Evolutionary conservation across 2,797 vertebrate species (phyloP), one percentile per base, ranked within the genome.

Genomic region (Platalea minor): DNA sequence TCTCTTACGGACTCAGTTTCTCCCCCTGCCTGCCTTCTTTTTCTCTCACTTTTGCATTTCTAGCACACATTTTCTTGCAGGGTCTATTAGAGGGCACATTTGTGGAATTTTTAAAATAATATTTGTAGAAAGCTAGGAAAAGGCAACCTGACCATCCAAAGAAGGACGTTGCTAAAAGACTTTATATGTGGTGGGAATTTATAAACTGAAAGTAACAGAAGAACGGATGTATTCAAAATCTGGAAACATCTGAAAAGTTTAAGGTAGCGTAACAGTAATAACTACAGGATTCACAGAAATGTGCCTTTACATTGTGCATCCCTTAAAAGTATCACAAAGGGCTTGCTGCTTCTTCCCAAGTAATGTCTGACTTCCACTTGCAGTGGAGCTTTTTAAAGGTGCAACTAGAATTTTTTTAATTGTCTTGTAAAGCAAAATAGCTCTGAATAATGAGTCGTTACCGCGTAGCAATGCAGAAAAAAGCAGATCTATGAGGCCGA

Each of bases 161-260:
- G 70, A 72, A 19, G 33, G 43, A 53, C 26, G 20, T 3, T 26
- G 24, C 61, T 68, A 9, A 53, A 74, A 77, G 20, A 5, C 41
- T 56, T 50, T 10, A 0, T 13, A 7, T 12, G 16, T 41, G 46
- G 16, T 21, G 9, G 14, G 64, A 72, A 29, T 56, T 35, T 21
- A 15, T 46, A 57, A 81, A 41, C 60, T 33, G 29, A 41, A 68
- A 51, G 45, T n/a, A 37, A 46, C 14, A 56, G 64, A 26, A 50
- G 46, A 70, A 37, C 0, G 0, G 8, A 3, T 17, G 3, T 17
- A 15, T 60, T 65, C 3, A 63, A n/a, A 43, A 65, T n/a, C 26
- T 51, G 45, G 51, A 53, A 79, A n/a, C 10, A 14, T 9, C 45
- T 31, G 53, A 57, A 16, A 45, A 39, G 28, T 39, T 39, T 5